Evolutionary conservation across 2,113 vertebrate genomes (phyloP).

Genomic region (Acinonyx jubatus): DNA sequence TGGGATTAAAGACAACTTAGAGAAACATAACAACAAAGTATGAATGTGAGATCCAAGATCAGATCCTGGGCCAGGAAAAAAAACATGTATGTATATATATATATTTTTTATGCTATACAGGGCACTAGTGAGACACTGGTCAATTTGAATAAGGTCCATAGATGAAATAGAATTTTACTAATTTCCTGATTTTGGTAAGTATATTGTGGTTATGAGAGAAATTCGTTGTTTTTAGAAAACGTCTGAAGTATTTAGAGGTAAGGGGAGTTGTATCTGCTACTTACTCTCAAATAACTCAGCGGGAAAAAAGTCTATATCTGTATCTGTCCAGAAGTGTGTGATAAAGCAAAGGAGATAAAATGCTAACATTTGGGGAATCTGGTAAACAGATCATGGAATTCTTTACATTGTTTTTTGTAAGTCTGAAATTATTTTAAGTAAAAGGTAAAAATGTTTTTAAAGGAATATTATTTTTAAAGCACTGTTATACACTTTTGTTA

Average conservation of each 20-base stretch:
- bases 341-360: background rate
- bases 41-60: background rate
- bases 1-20: background rate
- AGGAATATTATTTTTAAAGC: constrained; percentile 17
- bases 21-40: background rate
- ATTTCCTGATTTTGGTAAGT: background rate
- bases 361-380: background rate
- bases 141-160: background rate
- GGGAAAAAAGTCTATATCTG: background rate
- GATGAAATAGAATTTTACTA: background rate
- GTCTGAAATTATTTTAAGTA: constrained; percentile 25
- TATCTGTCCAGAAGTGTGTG: background rate
- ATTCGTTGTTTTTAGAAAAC: background rate
- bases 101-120: background rate
- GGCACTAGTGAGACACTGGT: background rate
- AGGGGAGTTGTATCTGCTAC: background rate
- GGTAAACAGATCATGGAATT: background rate
- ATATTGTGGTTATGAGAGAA: background rate
- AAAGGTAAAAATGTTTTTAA: background rate
- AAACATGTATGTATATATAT: too few species aligned
- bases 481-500: background rate
- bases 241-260: background rate
- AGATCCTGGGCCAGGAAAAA: background rate
- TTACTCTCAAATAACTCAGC: background rate
- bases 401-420: background rate